These are phyloP conservation scores for Astur gentilis DNA, from an alignment of 2,113 vertebrate genomes.

Conservation along the genomic window DNA sequence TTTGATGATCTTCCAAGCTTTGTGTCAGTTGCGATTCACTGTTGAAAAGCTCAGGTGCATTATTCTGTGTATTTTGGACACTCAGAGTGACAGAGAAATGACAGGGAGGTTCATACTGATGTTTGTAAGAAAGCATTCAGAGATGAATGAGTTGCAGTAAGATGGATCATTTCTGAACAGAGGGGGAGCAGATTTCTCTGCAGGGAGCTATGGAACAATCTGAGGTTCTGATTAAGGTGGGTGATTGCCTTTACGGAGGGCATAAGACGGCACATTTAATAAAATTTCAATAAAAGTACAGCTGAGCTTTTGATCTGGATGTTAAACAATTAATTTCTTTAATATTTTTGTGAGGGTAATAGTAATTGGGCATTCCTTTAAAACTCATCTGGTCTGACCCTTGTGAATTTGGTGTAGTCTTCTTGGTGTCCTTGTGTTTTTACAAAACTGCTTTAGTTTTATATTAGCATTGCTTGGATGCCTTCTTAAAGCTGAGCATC, in stretches of 20 bases:
- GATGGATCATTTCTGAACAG: neutral
- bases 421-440: neutral
- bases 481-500: neutral
- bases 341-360: neutral
- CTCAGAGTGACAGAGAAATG: neutral
- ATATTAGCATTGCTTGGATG: neutral
- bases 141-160: neutral
- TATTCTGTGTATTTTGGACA: neutral
- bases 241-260: neutral
- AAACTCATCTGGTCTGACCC: neutral
- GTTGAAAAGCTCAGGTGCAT: neutral
- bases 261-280: neutral
- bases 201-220: neutral
- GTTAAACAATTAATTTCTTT: neutral
- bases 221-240: neutral
- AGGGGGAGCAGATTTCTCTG: neutral
- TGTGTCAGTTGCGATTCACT: neutral
- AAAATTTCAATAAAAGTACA: neutral
- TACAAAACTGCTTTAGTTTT: neutral
- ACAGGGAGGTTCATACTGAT: neutral
- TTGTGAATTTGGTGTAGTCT: neutral
- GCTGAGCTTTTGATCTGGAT: neutral
- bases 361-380: neutral
- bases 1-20: neutral
- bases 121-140: fast-evolving